Conservation (phyloP, 2,113 vertebrate genomes). For the Corydoras sp. region DNA sequence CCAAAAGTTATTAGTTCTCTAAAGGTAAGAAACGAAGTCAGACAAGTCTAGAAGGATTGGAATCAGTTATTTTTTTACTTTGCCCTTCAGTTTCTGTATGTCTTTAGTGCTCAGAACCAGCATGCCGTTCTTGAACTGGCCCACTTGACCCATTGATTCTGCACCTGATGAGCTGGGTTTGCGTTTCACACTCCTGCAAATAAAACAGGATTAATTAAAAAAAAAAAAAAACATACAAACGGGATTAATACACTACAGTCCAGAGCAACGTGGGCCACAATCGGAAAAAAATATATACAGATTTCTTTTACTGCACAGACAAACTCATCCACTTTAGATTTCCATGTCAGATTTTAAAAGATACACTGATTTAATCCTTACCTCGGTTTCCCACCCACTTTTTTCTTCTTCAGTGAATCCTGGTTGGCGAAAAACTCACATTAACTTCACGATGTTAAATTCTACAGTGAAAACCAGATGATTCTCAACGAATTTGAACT, state of each 20-base stretch:
- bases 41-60: too few species aligned
- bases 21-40: too few species aligned
- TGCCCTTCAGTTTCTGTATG: conserved; percentile 83
- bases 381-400: conserved; percentile 4
- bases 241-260: not conserved
- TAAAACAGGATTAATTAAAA: not conserved
- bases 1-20: too few species aligned
- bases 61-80: conserved; percentile 49
- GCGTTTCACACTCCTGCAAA: conserved; percentile 68
- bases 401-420: conserved; percentile 9
- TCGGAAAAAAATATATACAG: too few species aligned
- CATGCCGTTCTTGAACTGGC: conserved; percentile 87
- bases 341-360: too few species aligned
- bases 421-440: not conserved
- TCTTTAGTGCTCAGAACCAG: conserved; percentile 79
- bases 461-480: too few species aligned
- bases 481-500: not conserved
- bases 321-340: not conserved
- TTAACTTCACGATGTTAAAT: not conserved
- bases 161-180: conserved; percentile 57
- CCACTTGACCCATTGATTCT: conserved; percentile 75
- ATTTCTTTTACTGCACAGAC: not conserved
- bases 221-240: not conserved
- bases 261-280: too few species aligned
- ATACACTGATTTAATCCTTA: not conserved